A percentile compares a stretch with the other conserved stretches of the same genome.
Conservation (phyloP, 2,797 vertebrate species). For the Gymnoscopelus braueri region DNA sequence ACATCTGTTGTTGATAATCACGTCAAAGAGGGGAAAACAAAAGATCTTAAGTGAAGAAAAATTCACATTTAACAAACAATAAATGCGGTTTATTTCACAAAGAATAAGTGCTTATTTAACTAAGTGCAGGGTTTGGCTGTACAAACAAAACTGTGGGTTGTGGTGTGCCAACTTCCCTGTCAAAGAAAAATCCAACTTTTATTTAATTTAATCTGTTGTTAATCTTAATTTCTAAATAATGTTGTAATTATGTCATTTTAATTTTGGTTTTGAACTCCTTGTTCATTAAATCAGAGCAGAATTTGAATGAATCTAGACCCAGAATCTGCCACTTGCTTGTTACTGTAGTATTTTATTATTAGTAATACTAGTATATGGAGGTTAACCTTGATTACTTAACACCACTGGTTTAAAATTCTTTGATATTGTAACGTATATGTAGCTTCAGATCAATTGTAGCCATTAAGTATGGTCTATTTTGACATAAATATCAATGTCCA, state of each 20-base stretch:
- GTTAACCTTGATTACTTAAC: too few relatives aligned
- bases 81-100: slow-evolving; percentile 33
- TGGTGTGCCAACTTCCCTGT: slow-evolving; percentile 9
- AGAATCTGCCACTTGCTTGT: too few relatives aligned
- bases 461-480: too few relatives aligned
- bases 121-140: slow-evolving; percentile 35
- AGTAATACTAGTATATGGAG: too few relatives aligned
- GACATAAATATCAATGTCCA: too few relatives aligned
- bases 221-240: slow-evolving; percentile 2
- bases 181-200: background rate
- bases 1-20: slow-evolving; percentile 64
- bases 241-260: slow-evolving; percentile 5
- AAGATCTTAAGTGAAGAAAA: slow-evolving; percentile 18
- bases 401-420: too few relatives aligned
- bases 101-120: slow-evolving; percentile 25
- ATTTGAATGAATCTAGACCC: too few relatives aligned
- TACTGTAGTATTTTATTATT: too few relatives aligned
- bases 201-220: background rate
- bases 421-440: too few relatives aligned
- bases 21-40: slow-evolving; percentile 34
- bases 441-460: too few relatives aligned
- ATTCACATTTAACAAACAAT: slow-evolving; percentile 26
- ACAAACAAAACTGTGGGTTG: slow-evolving; percentile 16
- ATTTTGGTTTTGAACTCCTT: background rate
- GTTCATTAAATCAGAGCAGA: background rate